A percentile compares a stretch with the other conserved stretches of the same genome.
These are phyloP conservation scores for Ceyx margarethae DNA, from an alignment of 2,113 vertebrate genomes.

Conservation along the genomic window DNA sequence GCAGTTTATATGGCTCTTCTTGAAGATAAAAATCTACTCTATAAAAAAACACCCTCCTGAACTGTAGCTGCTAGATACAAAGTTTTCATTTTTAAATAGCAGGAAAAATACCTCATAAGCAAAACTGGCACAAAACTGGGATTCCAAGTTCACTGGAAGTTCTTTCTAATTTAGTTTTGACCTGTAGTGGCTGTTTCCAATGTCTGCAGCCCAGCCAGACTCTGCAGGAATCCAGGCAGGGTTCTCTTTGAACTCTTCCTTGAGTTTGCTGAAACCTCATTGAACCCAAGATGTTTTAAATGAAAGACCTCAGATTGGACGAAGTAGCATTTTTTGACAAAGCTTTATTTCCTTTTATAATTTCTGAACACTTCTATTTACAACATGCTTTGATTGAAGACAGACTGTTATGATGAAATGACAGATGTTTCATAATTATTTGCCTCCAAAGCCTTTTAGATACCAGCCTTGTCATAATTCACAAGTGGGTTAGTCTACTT, in stretches of 20 bases:
- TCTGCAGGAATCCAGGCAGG: slow-evolving; percentile 45
- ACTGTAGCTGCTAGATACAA: background rate
- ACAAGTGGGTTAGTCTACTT: background rate
- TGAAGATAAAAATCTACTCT: background rate
- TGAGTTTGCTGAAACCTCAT: slow-evolving; percentile 33
- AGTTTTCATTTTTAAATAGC: background rate
- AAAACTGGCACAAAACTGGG: background rate
- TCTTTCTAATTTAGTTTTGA: slow-evolving; percentile 43
- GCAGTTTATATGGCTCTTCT: background rate
- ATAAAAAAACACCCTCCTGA: background rate
- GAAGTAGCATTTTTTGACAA: slow-evolving; percentile 63
- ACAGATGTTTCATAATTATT: slow-evolving; percentile 28
- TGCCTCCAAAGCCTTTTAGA: slow-evolving; percentile 11
- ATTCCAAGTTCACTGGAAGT: slow-evolving; percentile 4
- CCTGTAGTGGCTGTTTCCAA: slow-evolving; percentile 47
- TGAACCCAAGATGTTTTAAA: slow-evolving; percentile 63
- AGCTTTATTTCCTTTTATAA: slow-evolving; percentile 62
- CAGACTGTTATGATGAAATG: slow-evolving; percentile 45
- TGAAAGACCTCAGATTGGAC: slow-evolving; percentile 47
- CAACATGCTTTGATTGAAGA: slow-evolving; percentile 57
- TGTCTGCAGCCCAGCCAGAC: slow-evolving; percentile 27
- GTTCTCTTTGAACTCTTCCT: slow-evolving; percentile 58
- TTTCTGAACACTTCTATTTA: slow-evolving; percentile 64
- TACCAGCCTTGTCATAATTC: background rate
- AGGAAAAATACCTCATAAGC: background rate